Conservation (phyloP, 2,888 invertebrate species). For the Idaea straminata region DNA sequence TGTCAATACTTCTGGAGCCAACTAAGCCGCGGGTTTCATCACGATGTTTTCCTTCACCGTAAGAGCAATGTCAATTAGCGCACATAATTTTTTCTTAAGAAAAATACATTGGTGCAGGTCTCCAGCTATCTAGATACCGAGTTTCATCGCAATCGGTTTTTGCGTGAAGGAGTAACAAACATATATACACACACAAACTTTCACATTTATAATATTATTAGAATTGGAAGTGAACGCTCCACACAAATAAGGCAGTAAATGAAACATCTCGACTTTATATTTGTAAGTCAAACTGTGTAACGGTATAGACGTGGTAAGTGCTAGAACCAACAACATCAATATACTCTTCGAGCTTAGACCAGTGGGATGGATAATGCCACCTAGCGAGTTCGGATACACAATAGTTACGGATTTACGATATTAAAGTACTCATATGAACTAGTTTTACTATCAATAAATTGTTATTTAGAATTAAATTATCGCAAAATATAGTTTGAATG, state of each 20-base stretch:
- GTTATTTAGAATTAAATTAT: constrained; percentile 2
- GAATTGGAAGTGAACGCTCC: not conserved
- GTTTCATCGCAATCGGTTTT: no score
- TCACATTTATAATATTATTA: not conserved
- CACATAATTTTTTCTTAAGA: no score
- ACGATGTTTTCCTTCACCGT: no score
- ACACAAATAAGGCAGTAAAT: constrained; percentile 40
- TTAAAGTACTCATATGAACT: constrained; percentile 33
- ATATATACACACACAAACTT: not conserved
- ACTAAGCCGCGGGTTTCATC: no score
- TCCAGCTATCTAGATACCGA: no score
- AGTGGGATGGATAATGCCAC: constrained; percentile 56
- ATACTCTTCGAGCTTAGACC: constrained; percentile 49
- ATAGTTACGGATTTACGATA: not conserved
- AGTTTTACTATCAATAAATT: constrained; percentile 51
- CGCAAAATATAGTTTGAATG: not conserved
- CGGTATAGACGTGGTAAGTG: constrained; percentile 65
- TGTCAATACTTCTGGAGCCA: no score
- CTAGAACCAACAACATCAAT: constrained; percentile 67
- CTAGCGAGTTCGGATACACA: constrained; percentile 45
- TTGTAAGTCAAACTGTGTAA: constrained; percentile 69
- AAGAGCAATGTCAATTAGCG: no score
- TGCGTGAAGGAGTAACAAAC: no score
- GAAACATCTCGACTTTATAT: constrained; percentile 63
- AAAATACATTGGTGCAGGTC: no score